A percentile compares a stretch with the other conserved stretches of the same genome.
These are phyloP conservation scores for Oxytorus armatus DNA, from an alignment of 2,888 invertebrate genomes.

Conservation along the genomic window DNA sequence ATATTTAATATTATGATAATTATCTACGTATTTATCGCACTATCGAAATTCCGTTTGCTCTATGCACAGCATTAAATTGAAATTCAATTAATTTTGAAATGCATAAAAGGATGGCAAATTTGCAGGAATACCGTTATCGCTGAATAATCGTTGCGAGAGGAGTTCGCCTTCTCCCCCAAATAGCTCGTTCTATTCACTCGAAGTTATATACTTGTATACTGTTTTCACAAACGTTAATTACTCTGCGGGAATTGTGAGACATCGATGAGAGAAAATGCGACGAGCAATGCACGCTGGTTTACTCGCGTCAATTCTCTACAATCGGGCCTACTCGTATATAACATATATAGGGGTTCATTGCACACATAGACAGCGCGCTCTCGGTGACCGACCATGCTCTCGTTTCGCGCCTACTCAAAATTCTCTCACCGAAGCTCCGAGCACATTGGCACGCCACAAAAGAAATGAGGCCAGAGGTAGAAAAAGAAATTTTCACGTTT, in stretches of 20 bases:
- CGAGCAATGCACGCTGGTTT: not conserved
- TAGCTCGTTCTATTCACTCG: conserved; percentile 39
- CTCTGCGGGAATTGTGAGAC: conserved; percentile 17
- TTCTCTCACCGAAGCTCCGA: not conserved
- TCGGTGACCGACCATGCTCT: conserved; percentile 10
- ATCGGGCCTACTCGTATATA: not conserved
- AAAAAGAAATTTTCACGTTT: conserved; percentile 47
- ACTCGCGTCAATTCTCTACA: conserved; percentile 3
- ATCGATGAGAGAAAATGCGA: conserved; percentile 31
- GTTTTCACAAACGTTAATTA: conserved; percentile 34
- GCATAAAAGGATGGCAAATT: conserved; percentile 29
- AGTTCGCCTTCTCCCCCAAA: conserved; percentile 2
- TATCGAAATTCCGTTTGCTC: not conserved
- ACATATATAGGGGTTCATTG: no score
- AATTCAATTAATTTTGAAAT: conserved; percentile 22
- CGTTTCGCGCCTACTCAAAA: conserved; percentile 24
- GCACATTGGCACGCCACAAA: conserved; percentile 38
- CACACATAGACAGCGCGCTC: no score
- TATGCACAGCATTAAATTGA: conserved; percentile 16
- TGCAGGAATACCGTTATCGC: conserved; percentile 31
- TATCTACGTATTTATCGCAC: not conserved
- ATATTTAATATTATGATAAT: not conserved
- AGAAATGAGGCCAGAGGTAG: conserved; percentile 41
- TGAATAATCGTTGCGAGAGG: conserved; percentile 34
- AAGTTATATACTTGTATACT: not conserved